phyloP scores from a whole-genome alignment of 2,888 invertebrate genomes.

The Trileptium ribeirensis region DNA sequence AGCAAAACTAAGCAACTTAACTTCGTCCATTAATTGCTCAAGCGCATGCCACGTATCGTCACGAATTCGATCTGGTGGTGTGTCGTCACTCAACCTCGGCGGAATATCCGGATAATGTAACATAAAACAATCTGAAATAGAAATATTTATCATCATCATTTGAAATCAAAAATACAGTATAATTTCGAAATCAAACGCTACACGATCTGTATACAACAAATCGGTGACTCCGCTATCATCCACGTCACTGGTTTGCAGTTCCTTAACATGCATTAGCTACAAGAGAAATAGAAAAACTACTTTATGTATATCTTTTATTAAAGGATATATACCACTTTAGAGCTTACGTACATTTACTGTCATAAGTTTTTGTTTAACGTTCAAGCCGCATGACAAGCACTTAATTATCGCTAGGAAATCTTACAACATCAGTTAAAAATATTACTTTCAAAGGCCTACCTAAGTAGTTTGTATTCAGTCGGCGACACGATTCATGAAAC shows the following conservation, averaged over 20 bases:
- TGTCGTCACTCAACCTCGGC: constrained; percentile 39
- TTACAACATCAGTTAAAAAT: no score
- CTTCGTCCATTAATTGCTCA: constrained; percentile 51
- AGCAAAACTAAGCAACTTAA: constrained; percentile 26
- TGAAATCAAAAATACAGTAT: background rate
- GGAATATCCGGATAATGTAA: constrained; percentile 52
- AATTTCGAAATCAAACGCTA: background rate
- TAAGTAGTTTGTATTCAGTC: constrained; percentile 49
- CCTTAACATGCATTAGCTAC: no score
- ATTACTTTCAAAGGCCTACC: constrained; percentile 37
- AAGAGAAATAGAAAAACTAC: no score
- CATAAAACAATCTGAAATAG: constrained; percentile 50
- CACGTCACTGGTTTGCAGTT: no score
- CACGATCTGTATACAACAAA: constrained; percentile 1
- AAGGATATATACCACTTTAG: no score
- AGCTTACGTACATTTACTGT: no score
- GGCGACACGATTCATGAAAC: constrained; percentile 44
- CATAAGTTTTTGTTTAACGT: no score
- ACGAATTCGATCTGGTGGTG: constrained; percentile 37
- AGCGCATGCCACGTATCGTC: constrained; percentile 53
- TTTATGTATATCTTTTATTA: no score
- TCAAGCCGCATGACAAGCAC: no score
- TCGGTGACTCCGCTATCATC: no score
- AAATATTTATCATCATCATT: no score
- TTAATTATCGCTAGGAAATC: no score